phyloP scores from a whole-genome alignment of 2,797 vertebrate genomes.

The Leucoraja ocellata region DNA sequence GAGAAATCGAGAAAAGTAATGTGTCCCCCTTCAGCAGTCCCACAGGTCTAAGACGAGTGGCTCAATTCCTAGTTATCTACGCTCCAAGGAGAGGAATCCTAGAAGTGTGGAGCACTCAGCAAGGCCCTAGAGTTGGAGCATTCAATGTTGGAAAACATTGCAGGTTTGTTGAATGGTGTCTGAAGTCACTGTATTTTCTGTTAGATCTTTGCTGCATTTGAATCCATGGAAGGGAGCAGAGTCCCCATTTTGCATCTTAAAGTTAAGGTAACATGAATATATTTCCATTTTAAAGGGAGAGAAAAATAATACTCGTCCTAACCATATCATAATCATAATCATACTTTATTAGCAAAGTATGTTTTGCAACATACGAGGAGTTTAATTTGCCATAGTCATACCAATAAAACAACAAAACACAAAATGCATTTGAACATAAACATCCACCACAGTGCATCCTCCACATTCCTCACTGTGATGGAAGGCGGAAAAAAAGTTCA shows the following conservation, averaged over 20 bases:
- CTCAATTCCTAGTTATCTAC: conserved; percentile 91
- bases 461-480: too few relatives aligned
- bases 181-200: background rate
- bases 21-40: conserved; percentile 62
- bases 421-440: too few relatives aligned
- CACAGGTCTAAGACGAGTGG: conserved; percentile 76
- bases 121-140: conserved; percentile 86
- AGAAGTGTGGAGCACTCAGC: conserved; percentile 93
- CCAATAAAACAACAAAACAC: too few relatives aligned
- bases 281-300: background rate
- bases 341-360: too few relatives aligned
- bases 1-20: conserved; percentile 65
- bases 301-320: too few relatives aligned
- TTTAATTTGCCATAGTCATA: too few relatives aligned
- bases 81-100: conserved; percentile 87
- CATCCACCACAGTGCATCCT: too few relatives aligned
- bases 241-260: background rate
- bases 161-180: conserved; percentile 60
- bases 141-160: conserved; percentile 95
- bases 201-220: background rate
- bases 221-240: background rate
- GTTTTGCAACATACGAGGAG: too few relatives aligned
- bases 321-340: too few relatives aligned
- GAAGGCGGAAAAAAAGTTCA: too few relatives aligned
- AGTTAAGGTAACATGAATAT: background rate